Evolutionary conservation across 2,797 vertebrate species (phyloP).

Genomic region (Luscinia luscinia): DNA sequence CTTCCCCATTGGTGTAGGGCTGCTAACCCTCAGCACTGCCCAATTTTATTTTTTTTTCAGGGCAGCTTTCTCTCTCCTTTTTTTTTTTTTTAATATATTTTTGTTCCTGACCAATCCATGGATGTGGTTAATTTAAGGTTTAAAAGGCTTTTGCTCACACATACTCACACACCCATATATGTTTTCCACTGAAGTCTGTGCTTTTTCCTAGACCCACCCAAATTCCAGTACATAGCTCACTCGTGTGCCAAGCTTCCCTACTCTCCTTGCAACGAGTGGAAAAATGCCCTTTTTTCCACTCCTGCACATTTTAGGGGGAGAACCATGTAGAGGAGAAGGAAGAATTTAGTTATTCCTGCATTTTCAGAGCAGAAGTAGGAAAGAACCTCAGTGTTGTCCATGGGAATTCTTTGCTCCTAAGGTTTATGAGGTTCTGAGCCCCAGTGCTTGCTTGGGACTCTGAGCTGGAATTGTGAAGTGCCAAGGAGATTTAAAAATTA

Average conservation of each 20-base stretch:
- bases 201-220: slow-evolving; percentile 81
- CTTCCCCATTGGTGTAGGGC: background rate
- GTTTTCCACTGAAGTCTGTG: slow-evolving; percentile 79
- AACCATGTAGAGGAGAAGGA: background rate
- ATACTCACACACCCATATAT: slow-evolving; percentile 59
- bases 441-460: background rate
- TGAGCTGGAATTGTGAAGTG: background rate
- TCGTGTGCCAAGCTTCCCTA: slow-evolving; percentile 69
- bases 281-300: slow-evolving; percentile 53
- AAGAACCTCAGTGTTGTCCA: background rate
- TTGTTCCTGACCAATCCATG: slow-evolving; percentile 15
- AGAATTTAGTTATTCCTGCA: slow-evolving; percentile 34
- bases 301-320: slow-evolving; percentile 9
- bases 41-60: slow-evolving; percentile 27
- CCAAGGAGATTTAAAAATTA: background rate
- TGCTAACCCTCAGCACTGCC: background rate
- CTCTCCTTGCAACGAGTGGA: slow-evolving; percentile 50
- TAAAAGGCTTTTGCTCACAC: slow-evolving; percentile 69
- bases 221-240: slow-evolving; percentile 73
- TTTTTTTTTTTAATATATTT: slow-evolving; percentile 18
- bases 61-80: background rate
- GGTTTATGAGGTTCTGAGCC: background rate
- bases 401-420: background rate
- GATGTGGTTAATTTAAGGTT: slow-evolving; percentile 68
- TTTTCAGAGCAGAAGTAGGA: background rate